These are phyloP conservation scores for Muntiacus muntjak DNA, from an alignment of 2,113 vertebrate species.

Conservation along the genomic window DNA sequence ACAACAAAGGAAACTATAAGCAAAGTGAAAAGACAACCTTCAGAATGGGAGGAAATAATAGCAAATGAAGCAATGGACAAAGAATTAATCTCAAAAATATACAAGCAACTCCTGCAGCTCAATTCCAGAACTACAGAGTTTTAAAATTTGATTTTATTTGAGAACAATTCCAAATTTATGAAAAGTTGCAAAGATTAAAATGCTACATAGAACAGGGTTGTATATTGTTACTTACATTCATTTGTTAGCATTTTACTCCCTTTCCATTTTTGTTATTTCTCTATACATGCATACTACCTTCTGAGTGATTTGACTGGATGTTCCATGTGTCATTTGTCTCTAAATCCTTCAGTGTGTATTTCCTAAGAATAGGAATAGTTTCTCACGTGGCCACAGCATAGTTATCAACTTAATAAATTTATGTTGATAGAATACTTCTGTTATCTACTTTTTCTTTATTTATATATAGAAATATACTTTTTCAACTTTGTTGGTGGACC, in stretches of 20 bases:
- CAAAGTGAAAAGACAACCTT: no score
- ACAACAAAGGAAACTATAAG: no score
- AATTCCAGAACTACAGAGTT: background rate
- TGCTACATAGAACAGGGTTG: background rate
- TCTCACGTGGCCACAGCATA: background rate
- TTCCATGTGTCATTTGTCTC: background rate
- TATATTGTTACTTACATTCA: background rate
- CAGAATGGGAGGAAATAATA: no score
- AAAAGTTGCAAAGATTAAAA: background rate
- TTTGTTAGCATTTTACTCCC: background rate
- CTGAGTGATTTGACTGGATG: background rate
- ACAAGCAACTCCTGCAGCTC: no score
- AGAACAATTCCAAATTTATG: background rate
- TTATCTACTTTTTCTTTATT: background rate
- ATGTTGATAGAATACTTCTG: background rate
- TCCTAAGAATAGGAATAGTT: background rate
- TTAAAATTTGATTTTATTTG: background rate
- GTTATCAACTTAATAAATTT: background rate
- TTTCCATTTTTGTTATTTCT: background rate
- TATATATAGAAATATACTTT: background rate
- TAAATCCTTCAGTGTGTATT: background rate
- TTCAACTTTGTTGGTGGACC: background rate
- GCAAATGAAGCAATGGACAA: no score
- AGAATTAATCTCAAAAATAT: no score
- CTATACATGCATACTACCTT: background rate